Evolutionary conservation across 2,797 vertebrate genomes (phyloP), one percentile per base, ranked within the genome.

Genomic region (Ctenopoma multispine): DNA sequence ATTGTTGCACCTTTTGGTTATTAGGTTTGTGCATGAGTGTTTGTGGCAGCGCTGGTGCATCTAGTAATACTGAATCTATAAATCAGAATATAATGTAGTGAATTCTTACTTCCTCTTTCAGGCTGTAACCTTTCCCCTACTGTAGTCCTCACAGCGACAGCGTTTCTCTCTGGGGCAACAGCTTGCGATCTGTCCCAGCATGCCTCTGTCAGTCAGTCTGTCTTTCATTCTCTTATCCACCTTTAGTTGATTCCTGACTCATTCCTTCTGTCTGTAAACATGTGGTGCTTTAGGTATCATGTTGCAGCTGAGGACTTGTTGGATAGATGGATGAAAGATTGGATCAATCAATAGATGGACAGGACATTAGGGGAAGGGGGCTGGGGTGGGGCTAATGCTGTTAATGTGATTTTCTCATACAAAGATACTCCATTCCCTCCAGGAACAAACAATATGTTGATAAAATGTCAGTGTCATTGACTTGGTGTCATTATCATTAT

Each of bases 131-230:
- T 74, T 68, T 80, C 40, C 46, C 36, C 55, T 24, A 71, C 74
- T 80, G 44, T 4, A 36, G 24, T 13, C 21, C 50, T 23, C 50
- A 6, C n/a, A 53, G 49, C 40, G 17, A 49, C 46, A n/a, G 47
- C 36, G 62, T 77, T 65, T 47, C 61, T 47, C 12, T 54, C 34
- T 11, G 29, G 24, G 24, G 15, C 5, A 41, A 8, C 41, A 13
- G 21, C 49, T 17, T 1, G 0, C 2, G 10, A 68, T 46, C 63
- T 81, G 78, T 75, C 82, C 48, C 36, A 66, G 60, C 78, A 72
- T 55, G 78, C 68, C 78, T 62, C 53, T 13, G 15, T 72, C 27
- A n/a, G 55, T 46, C 21, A 40, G 11, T 38, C 15, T 7, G 11
- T 38, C 15, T 2, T 11, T 9, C 40, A 15, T 7, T 44, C 43